phyloP scores from a whole-genome alignment of 2,113 vertebrate genomes.

The Tachuris rubrigastra region DNA sequence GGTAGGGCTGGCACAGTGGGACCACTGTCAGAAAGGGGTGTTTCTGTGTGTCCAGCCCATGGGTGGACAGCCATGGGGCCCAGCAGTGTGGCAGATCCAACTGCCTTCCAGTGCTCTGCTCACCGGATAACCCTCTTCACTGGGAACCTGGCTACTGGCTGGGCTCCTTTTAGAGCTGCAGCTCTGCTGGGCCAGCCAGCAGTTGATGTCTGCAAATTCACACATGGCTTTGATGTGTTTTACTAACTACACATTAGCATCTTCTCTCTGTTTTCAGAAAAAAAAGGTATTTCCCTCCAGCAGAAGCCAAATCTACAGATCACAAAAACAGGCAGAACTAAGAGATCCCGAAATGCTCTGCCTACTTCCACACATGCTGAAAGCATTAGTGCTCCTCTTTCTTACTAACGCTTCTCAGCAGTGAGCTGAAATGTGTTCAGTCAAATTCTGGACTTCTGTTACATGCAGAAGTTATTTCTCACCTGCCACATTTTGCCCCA shows the following conservation, averaged over 20 bases:
- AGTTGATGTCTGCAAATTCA: neutral
- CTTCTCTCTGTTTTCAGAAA: neutral
- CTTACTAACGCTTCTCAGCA: neutral
- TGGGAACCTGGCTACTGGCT: rapidly evolving
- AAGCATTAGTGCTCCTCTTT: neutral
- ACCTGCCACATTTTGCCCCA: neutral
- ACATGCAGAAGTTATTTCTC: neutral
- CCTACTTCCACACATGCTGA: rapidly evolving
- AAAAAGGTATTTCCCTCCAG: neutral
- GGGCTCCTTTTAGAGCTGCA: neutral
- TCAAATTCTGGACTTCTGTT: neutral
- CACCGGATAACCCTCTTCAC: neutral
- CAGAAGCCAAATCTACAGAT: neutral
- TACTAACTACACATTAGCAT: neutral
- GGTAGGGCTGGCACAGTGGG: neutral
- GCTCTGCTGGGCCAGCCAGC: neutral
- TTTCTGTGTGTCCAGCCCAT: neutral
- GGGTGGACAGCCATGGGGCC: rapidly evolving
- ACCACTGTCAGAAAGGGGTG: neutral
- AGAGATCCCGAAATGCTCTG: neutral
- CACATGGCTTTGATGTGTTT: neutral
- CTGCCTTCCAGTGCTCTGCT: neutral
- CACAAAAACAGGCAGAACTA: neutral
- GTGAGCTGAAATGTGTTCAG: neutral
- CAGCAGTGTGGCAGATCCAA: neutral